Percentiles rank a stretch among this genome's conserved stretches.
phyloP scores from a whole-genome alignment of 2,113 vertebrate genomes.

The Theristicus caerulescens region DNA sequence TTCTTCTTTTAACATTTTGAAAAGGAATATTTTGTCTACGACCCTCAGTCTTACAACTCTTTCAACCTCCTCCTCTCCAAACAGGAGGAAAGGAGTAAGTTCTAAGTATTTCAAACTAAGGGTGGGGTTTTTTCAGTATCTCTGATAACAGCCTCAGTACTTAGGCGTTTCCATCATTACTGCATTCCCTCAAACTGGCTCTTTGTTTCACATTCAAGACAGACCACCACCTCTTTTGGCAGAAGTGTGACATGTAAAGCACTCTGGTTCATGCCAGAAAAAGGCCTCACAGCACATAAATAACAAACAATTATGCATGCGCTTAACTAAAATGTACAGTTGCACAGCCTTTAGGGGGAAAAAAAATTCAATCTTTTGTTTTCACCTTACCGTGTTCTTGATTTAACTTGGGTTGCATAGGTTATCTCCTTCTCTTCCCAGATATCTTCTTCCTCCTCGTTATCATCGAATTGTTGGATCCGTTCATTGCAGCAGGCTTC shows the following conservation, averaged over 20 bases:
- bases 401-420: conserved; percentile 85
- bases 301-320: not conserved
- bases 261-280: fast-evolving
- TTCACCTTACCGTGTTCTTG: conserved; percentile 86
- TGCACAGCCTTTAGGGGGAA: fast-evolving
- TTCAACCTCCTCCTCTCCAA: not conserved
- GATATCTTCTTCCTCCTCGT: conserved; percentile 91
- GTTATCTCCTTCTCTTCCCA: conserved; percentile 93
- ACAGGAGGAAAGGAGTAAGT: not conserved
- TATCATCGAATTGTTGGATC: conserved; percentile 93
- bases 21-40: not conserved
- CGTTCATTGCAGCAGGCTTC: conserved; percentile 93
- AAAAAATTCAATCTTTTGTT: fast-evolving
- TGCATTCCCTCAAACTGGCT: not conserved
- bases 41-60: not conserved
- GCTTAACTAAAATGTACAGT: fast-evolving
- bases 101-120: not conserved
- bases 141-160: not conserved
- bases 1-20: not conserved
- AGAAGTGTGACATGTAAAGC: fast-evolving
- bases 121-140: too few relatives aligned
- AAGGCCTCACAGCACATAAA: not conserved
- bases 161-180: fast-evolving
- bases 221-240: not conserved
- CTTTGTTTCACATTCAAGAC: not conserved